Evolutionary conservation across 2,888 invertebrate genomes (phyloP).

Genomic region (Heliconius cydno): DNA sequence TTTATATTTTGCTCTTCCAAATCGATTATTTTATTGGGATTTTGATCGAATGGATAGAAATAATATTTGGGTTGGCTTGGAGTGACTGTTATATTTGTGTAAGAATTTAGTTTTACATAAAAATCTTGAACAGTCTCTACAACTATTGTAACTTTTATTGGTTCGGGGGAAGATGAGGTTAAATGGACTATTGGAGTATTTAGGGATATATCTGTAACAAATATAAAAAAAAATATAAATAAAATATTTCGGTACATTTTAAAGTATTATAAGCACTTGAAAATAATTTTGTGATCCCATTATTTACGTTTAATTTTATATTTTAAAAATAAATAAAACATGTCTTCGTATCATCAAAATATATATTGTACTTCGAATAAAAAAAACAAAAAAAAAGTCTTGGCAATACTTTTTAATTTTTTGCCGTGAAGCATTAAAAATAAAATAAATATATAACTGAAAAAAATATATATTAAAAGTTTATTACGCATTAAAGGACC

Average conservation of each 20-base stretch:
- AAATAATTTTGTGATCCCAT: too few relatives aligned
- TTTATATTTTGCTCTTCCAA: slow-evolving; percentile 59
- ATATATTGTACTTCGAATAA: background rate
- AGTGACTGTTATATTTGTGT: slow-evolving; percentile 73
- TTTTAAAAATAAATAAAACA: too few relatives aligned
- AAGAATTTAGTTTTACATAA: slow-evolving; percentile 72
- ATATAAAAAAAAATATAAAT: background rate
- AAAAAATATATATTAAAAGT: slow-evolving; percentile 41
- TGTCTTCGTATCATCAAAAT: too few relatives aligned
- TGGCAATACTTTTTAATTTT: background rate
- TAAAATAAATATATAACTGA: background rate
- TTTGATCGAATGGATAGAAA: slow-evolving; percentile 81
- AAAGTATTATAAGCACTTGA: background rate
- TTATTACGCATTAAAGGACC: slow-evolving; percentile 77
- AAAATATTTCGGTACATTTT: too few relatives aligned
- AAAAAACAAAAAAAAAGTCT: background rate
- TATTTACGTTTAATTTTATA: too few relatives aligned
- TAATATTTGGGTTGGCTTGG: slow-evolving; percentile 80
- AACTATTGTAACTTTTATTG: slow-evolving; percentile 83
- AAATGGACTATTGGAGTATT: slow-evolving; percentile 86
- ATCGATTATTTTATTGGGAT: slow-evolving; percentile 59
- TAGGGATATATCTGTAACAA: slow-evolving; percentile 67
- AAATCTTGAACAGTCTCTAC: slow-evolving; percentile 85
- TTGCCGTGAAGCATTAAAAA: background rate
- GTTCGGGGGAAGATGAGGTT: slow-evolving; percentile 85